Conservation (phyloP, 2,113 vertebrate genomes). For the Seriola dumerili region DNA sequence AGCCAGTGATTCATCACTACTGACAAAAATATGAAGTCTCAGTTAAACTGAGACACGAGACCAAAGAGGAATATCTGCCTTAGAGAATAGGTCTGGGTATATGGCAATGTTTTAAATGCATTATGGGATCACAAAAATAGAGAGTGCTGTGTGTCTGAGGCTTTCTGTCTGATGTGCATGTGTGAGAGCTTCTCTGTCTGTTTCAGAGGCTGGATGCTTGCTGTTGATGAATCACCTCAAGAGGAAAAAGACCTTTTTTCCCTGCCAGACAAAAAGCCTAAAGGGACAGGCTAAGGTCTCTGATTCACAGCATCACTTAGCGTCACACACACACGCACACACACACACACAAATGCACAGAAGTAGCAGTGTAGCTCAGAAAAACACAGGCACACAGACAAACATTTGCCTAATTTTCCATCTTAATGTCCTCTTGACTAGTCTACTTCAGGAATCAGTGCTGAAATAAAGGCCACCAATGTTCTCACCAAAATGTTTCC, state of each 20-base stretch:
- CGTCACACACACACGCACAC: constrained; percentile 4
- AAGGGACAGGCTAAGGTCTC: constrained; percentile 41
- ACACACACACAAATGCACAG: not conserved
- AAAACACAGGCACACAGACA: constrained; percentile 34
- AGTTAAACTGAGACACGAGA: constrained; percentile 28
- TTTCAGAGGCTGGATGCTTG: constrained; percentile 29
- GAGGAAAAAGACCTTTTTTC: constrained; percentile 56
- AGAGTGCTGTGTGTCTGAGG: constrained; percentile 19
- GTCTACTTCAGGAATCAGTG: not conserved
- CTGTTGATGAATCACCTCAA: constrained; percentile 63
- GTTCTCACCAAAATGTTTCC: constrained; percentile 45
- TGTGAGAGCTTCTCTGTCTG: constrained; percentile 18
- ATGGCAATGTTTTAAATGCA: constrained; percentile 24
- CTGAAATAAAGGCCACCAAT: constrained; percentile 44
- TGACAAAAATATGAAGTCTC: constrained; percentile 18
- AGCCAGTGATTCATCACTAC: constrained; percentile 62
- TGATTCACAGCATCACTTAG: constrained; percentile 57
- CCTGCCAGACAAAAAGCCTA: constrained; percentile 54
- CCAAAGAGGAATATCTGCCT: constrained; percentile 44
- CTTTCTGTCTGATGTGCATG: constrained; percentile 26
- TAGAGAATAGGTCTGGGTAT: constrained; percentile 12
- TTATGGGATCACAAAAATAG: constrained; percentile 26
- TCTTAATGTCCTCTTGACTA: constrained; percentile 14
- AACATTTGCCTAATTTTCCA: constrained; percentile 58
- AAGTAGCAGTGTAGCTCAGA: not conserved